Evolutionary conservation across 2,888 invertebrate species (phyloP).

Genomic region (Euzophera pinguis): DNA sequence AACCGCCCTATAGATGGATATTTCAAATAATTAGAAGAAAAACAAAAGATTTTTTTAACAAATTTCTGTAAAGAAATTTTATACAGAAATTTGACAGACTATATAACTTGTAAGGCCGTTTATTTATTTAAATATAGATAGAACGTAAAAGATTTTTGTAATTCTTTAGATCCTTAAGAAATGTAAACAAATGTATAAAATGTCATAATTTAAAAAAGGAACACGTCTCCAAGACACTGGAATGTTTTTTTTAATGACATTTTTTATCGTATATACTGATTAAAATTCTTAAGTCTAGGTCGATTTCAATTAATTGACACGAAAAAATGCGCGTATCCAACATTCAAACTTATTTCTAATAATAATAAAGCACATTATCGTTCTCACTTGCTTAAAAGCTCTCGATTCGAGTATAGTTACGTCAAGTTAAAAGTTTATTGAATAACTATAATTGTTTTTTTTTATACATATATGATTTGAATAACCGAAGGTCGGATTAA

Average conservation of each 20-base stretch:
- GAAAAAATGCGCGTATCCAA: neutral
- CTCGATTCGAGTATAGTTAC: neutral
- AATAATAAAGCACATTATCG: slow-evolving; percentile 8
- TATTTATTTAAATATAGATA: neutral
- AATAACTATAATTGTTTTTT: neutral
- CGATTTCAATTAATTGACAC: slow-evolving; percentile 2
- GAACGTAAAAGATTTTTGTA: no score
- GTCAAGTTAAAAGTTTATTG: neutral
- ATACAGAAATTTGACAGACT: no score
- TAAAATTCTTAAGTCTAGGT: neutral
- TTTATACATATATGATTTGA: no score
- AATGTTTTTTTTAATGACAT: neutral
- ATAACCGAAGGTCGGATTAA: no score
- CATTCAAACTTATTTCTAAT: slow-evolving; percentile 7
- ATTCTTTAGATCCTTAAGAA: no score
- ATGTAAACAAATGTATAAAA: neutral
- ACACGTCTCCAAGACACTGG: neutral
- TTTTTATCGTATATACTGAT: neutral
- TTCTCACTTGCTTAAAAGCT: slow-evolving; percentile 5
- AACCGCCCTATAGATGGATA: no score
- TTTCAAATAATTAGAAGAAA: neutral
- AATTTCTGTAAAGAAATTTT: no score
- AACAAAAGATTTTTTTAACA: no score
- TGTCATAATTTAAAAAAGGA: no score
- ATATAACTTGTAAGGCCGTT: no score